Percentiles rank a stretch among this genome's conserved stretches.
Conservation (phyloP, 2,888 invertebrate genomes). For the Eugnorisma glareosa region DNA sequence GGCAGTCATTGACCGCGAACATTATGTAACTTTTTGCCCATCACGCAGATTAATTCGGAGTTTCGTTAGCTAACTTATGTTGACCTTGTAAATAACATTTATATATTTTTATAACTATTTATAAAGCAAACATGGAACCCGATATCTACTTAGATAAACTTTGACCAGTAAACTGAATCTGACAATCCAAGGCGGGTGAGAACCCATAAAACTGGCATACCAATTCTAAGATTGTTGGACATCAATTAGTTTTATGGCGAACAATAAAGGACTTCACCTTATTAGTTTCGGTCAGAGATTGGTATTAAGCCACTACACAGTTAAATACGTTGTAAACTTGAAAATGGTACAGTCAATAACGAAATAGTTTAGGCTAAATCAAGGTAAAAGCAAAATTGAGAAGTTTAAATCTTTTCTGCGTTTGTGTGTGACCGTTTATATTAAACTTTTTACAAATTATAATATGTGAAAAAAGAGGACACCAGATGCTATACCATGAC, state of each 20-base stretch:
- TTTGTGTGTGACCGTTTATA: too few species aligned
- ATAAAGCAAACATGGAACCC: conserved; percentile 13
- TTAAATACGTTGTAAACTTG: conserved; percentile 68
- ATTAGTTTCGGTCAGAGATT: conserved; percentile 68
- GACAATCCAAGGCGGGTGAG: conserved; percentile 50
- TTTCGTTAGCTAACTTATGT: neutral
- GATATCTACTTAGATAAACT: conserved; percentile 51
- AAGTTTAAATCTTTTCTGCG: neutral
- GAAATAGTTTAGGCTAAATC: conserved; percentile 38
- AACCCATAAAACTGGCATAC: conserved; percentile 74
- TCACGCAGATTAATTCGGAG: neutral
- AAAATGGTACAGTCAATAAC: conserved; percentile 48
- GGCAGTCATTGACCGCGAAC: too few species aligned
- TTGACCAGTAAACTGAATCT: conserved; percentile 49
- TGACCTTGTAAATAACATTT: neutral
- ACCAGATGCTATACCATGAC: too few species aligned
- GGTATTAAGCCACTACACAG: conserved; percentile 66
- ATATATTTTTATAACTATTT: conserved; percentile 1
- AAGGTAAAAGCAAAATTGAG: neutral
- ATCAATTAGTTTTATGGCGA: conserved; percentile 83
- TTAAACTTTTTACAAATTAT: too few species aligned
- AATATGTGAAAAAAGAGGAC: too few species aligned
- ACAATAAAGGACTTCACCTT: conserved; percentile 77
- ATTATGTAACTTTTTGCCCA: neutral
- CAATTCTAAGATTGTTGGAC: conserved; percentile 74